A percentile compares a stretch with the other conserved stretches of the same genome.
phyloP scores from a whole-genome alignment of 2,888 invertebrate species.

The Thecophora atra region DNA sequence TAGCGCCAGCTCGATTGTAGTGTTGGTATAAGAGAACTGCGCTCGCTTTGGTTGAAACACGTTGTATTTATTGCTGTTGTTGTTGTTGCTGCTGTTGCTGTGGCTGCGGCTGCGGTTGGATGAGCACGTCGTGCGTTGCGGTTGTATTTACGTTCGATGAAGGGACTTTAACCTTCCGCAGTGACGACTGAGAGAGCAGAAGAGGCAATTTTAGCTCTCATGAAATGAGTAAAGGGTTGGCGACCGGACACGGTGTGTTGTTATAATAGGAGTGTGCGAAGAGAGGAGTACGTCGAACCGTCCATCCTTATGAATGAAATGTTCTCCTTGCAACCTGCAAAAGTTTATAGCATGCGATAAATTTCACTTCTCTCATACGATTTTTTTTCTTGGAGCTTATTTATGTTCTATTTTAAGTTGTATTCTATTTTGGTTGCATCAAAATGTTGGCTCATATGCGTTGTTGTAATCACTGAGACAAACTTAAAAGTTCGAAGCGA shows the following conservation, averaged over 20 bases:
- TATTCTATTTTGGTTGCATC: too few species aligned
- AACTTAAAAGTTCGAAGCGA: too few species aligned
- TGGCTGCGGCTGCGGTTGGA: neutral
- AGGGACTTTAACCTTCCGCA: conserved; percentile 21
- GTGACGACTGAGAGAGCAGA: neutral
- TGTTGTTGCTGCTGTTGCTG: conserved; percentile 4
- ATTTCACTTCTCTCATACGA: neutral
- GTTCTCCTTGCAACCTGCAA: neutral
- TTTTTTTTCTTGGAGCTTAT: neutral
- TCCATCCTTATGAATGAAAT: neutral
- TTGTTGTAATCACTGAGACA: neutral
- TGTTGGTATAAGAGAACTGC: neutral
- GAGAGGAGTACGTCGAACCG: neutral
- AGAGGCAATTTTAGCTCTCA: neutral
- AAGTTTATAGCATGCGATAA: conserved; percentile 1
- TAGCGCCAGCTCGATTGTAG: neutral
- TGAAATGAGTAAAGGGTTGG: neutral
- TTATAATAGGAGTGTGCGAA: neutral
- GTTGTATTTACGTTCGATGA: conserved; percentile 26
- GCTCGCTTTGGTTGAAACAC: neutral
- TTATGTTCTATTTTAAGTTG: too few species aligned
- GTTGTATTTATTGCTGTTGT: neutral
- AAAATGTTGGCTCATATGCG: too few species aligned
- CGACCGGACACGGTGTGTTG: neutral
- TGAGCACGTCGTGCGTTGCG: neutral